Evolutionary conservation across 1,140 invertebrate species (phyloP).

Genomic region (Hyposmocoma kahamanoa): DNA sequence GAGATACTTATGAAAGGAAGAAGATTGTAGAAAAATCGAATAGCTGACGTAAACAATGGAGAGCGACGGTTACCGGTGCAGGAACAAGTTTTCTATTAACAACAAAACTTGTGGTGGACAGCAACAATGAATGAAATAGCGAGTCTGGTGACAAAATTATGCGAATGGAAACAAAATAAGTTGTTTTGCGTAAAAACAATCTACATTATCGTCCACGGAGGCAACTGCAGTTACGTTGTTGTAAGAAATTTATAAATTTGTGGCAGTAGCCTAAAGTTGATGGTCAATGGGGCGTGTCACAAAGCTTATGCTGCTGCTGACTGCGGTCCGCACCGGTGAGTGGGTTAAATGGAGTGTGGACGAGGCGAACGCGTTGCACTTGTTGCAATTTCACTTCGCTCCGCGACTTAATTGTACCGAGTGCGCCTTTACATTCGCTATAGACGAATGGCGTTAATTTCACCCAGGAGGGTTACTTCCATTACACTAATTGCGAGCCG

Average conservation of each 20-base stretch:
- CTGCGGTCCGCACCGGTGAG: conserved; percentile 47
- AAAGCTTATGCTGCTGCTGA: conserved; percentile 38
- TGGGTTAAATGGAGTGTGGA: conserved; percentile 68
- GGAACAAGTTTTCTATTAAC: conserved; percentile 31
- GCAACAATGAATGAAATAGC: neutral
- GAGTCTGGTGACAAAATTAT: no score
- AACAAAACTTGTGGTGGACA: conserved; percentile 15
- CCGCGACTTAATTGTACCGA: conserved; percentile 66
- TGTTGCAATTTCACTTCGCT: conserved; percentile 68
- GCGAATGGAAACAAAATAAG: no score
- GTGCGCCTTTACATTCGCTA: conserved; percentile 58
- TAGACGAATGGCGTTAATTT: conserved; percentile 69
- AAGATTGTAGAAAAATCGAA: conserved; percentile 21
- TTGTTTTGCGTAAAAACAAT: no score
- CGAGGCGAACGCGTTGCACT: conserved; percentile 56
- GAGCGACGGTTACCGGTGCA: conserved; percentile 13
- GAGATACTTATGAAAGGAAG: conserved; percentile 27
- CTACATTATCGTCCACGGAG: no score
- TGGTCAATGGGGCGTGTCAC: conserved; percentile 32
- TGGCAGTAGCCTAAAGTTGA: no score
- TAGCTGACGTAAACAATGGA: conserved; percentile 23
- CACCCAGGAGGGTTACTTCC: conserved; percentile 55
- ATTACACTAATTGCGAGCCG: conserved; percentile 70
- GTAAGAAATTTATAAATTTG: no score
- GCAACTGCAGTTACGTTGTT: no score